Evolutionary conservation across 1,140 invertebrate genomes (phyloP).

Genomic region (Agrypnia vestita): DNA sequence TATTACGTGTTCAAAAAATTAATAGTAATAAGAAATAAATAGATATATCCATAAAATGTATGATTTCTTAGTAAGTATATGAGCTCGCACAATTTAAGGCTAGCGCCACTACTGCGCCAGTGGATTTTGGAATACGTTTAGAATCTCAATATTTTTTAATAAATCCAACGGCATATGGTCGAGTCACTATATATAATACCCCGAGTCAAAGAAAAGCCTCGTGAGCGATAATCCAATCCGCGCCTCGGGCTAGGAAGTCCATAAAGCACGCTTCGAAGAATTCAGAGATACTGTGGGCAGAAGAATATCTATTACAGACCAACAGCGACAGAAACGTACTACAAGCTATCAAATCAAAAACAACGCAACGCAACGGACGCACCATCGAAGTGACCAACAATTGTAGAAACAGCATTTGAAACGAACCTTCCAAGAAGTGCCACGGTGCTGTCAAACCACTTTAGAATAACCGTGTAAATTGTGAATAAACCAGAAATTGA

Average conservation of each 20-base stretch:
- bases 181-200: not conserved
- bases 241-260: slow-evolving; percentile 34
- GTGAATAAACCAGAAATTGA: not conserved
- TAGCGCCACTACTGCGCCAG: no score
- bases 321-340: slow-evolving; percentile 1
- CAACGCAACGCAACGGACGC: not conserved
- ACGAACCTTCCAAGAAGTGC: slow-evolving; percentile 4
- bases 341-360: slow-evolving; percentile 15
- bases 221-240: slow-evolving; percentile 46
- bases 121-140: not conserved
- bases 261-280: slow-evolving; percentile 38
- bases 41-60: no score
- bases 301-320: slow-evolving; percentile 55
- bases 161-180: slow-evolving; percentile 14
- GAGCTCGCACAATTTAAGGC: no score
- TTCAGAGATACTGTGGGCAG: slow-evolving; percentile 5
- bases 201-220: slow-evolving; percentile 24
- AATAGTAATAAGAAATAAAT: no score
- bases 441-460: not conserved
- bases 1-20: no score
- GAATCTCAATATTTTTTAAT: slow-evolving; percentile 2
- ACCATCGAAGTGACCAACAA: not conserved
- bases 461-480: not conserved
- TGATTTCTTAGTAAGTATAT: no score
- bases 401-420: not conserved